A percentile compares a stretch with the other conserved stretches of the same genome.
phyloP scores from a whole-genome alignment of 1,140 invertebrate genomes.

The Eriocheir sinensis region DNA sequence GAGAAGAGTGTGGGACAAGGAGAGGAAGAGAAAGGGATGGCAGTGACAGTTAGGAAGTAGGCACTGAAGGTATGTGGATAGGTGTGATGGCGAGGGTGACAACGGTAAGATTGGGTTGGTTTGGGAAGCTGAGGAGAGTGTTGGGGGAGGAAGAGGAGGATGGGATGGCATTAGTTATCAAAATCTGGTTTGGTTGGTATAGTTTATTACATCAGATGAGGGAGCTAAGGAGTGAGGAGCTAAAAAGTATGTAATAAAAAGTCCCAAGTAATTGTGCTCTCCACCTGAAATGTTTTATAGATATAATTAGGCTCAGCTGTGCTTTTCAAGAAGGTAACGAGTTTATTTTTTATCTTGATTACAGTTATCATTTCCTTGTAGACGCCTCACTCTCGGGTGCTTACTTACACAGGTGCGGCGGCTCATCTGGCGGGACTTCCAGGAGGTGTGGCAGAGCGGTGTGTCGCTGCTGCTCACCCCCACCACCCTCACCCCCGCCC shows the following conservation, averaged over 20 bases:
- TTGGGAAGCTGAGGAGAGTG: background rate
- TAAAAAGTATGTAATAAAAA: background rate
- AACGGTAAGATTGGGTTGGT: background rate
- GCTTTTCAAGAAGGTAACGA: too few relatives aligned
- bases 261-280: background rate
- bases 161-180: too few relatives aligned
- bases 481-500: conserved; percentile 87
- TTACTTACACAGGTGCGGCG: conserved; percentile 91
- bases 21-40: too few relatives aligned
- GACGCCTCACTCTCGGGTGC: too few relatives aligned
- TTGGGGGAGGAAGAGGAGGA: background rate
- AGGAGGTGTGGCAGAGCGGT: conserved; percentile 85
- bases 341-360: too few relatives aligned
- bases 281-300: background rate
- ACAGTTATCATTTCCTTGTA: too few relatives aligned
- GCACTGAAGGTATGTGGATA: conserved; percentile 84
- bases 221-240: too few relatives aligned
- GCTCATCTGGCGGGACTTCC: conserved; percentile 94
- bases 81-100: too few relatives aligned
- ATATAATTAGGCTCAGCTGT: background rate
- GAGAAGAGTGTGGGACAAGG: too few relatives aligned
- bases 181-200: too few relatives aligned
- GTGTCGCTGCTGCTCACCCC: conserved; percentile 96
- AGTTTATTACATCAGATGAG: too few relatives aligned
- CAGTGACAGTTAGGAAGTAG: too few relatives aligned